phyloP scores from a whole-genome alignment of 2,888 invertebrate genomes.

The Nomada ruficornis region DNA sequence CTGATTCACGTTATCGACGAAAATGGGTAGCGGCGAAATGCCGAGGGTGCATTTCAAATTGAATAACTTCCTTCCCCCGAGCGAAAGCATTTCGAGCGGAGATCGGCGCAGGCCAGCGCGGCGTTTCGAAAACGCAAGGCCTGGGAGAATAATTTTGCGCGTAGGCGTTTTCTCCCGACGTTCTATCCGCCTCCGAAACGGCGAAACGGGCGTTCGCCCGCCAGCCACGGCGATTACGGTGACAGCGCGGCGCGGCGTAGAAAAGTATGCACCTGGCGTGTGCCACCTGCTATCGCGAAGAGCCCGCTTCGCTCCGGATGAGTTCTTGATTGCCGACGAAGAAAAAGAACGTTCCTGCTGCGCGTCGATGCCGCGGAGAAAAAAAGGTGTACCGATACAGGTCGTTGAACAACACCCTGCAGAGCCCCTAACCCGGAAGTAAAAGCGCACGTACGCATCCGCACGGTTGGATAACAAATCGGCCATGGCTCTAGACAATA shows the following conservation, averaged over 20 bases:
- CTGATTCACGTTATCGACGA: conserved; percentile 51
- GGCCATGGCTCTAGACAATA: conserved; percentile 82
- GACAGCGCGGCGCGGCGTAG: not conserved
- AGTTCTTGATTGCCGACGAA: conserved; percentile 73
- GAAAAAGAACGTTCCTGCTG: conserved; percentile 70
- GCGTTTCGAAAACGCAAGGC: not conserved
- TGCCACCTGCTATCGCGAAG: conserved; percentile 43
- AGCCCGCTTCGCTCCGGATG: conserved; percentile 54
- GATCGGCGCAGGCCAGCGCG: not conserved
- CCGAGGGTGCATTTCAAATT: conserved; percentile 54
- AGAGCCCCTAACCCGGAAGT: conserved; percentile 80
- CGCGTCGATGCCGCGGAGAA: conserved; percentile 64
- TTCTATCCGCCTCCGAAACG: not conserved
- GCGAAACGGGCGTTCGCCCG: conserved; percentile 4
- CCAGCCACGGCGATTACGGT: conserved; percentile 18
- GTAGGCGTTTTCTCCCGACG: conserved; percentile 1
- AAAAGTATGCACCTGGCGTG: conserved; percentile 32
- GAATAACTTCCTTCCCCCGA: conserved; percentile 39
- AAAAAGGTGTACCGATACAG: conserved; percentile 73
- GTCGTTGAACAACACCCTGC: conserved; percentile 75
- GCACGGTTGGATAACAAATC: conserved; percentile 83
- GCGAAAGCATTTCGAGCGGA: conserved; percentile 21
- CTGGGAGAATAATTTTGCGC: conserved; percentile 23
- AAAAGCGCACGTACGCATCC: conserved; percentile 82
- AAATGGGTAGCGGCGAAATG: conserved; percentile 5